Conservation (phyloP, 35 echinoderm and acorn worm species). For the Apostichopus parvimensis region DNA sequence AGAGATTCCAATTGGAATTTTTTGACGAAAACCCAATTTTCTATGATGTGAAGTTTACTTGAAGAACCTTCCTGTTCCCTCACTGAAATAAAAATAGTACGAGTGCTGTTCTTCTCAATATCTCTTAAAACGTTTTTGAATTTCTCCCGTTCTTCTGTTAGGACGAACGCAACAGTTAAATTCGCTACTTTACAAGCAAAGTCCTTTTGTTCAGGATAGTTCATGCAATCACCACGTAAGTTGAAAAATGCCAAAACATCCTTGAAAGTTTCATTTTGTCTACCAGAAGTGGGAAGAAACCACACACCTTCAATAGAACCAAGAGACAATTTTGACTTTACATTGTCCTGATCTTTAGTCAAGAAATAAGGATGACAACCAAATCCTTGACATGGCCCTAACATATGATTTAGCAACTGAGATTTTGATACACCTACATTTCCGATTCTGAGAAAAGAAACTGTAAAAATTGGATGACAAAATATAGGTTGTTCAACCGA, state of each 20-base stretch:
- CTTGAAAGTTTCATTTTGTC: background rate
- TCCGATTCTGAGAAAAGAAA: background rate
- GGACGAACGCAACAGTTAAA: background rate
- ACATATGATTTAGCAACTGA: background rate
- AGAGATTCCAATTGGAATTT: background rate
- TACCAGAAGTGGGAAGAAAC: background rate
- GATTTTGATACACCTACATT: background rate
- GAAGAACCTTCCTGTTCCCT: background rate
- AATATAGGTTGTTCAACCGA: background rate
- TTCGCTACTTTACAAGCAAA: background rate
- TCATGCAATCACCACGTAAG: background rate
- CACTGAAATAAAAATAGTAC: background rate
- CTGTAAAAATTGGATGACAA: background rate
- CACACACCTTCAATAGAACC: background rate
- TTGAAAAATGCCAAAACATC: background rate
- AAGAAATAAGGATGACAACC: background rate
- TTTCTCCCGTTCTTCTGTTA: background rate
- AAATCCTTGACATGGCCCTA: background rate
- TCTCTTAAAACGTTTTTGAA: background rate
- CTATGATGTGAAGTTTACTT: background rate
- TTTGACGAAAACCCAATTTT: background rate
- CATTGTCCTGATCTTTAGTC: background rate
- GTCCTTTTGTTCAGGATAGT: background rate
- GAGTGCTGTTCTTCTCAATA: background rate
- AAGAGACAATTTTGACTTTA: background rate